phyloP scores from a whole-genome alignment of 2,113 vertebrate genomes.

The Leucoraja erinaceus region DNA sequence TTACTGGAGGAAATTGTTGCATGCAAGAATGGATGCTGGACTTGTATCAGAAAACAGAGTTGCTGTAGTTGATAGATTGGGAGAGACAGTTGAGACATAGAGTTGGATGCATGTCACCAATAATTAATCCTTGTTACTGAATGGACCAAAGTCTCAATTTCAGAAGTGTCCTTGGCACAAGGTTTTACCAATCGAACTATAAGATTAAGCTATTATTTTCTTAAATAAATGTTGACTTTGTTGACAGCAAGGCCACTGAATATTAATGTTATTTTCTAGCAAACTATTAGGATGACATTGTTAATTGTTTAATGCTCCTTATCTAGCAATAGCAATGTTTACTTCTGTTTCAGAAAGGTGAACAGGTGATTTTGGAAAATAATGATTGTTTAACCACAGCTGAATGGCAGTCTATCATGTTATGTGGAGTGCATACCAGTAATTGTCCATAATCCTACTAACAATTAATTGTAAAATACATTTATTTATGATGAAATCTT shows the following conservation, averaged over 20 bases:
- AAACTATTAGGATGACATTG: not conserved
- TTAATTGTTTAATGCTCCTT: not conserved
- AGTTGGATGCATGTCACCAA: not conserved
- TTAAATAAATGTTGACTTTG: not conserved
- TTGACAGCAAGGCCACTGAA: not conserved
- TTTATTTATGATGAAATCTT: not conserved
- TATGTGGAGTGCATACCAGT: not conserved
- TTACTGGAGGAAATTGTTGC: not conserved
- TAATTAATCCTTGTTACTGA: not conserved
- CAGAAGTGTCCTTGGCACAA: not conserved
- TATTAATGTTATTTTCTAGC: not conserved
- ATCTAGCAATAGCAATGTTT: constrained; percentile 43
- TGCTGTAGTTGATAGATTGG: not conserved
- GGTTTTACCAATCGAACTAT: not conserved
- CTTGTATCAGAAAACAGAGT: not conserved
- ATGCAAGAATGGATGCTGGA: not conserved
- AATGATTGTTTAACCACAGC: constrained; percentile 46
- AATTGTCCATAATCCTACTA: not conserved
- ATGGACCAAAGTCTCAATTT: not conserved
- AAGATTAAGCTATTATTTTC: not conserved
- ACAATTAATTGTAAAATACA: not conserved
- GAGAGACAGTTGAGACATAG: not conserved
- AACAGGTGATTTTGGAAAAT: constrained; percentile 40
- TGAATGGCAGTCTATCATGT: constrained; percentile 50
- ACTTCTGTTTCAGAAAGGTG: constrained; percentile 58